Evolutionary conservation across 2,888 invertebrate species (phyloP), one percentile per base, ranked within the genome.

Genomic region (Leptopilina drosophilae): DNA sequence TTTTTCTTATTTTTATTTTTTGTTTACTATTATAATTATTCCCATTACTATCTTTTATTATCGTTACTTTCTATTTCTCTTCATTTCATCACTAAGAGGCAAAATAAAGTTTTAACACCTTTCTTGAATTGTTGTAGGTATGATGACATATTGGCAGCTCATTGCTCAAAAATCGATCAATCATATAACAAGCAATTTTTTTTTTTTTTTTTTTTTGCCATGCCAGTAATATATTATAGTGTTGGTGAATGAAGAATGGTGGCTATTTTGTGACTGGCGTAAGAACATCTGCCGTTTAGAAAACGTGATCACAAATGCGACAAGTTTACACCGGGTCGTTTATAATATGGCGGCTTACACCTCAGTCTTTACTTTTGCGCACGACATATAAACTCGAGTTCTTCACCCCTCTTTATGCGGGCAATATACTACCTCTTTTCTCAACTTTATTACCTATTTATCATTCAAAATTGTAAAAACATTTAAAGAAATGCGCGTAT

Each of bases 241-340:
- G 69, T 49, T 20, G 12, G 26, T 77, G 62, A 42, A 15, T 62
- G 64, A 78, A 78, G 81, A 82, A 80, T 77, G 81, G 81, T 84
- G 78, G 84, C 85, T 85, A 85, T 87, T 86, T 86, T 87, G 86
- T 87, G 84, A 86, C 83, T 85, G 77, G 42, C 8, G 42, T 80
- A 81, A 49, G 49, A 82, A 86, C 86, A 86, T 86, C 86, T 86
- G 86, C 82, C 84, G 78, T 64, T 77, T 76, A 76, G 78, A 62
- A 53, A 65, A 73, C 33, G 73, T 59, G 33, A 65, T 77, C 46
- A 33, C 64, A 65, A 66, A 73, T 77, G 53, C 26, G 53, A 69
- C 53, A 78, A 64, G 69, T 53, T 53, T 73, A 33, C 59, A 65
- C 42, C 8, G 46, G 26, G 53, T 26, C 46, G 42, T 42, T 42